Evolutionary conservation across 2,888 invertebrate genomes (phyloP).

Genomic region (Plebejus melissa): DNA sequence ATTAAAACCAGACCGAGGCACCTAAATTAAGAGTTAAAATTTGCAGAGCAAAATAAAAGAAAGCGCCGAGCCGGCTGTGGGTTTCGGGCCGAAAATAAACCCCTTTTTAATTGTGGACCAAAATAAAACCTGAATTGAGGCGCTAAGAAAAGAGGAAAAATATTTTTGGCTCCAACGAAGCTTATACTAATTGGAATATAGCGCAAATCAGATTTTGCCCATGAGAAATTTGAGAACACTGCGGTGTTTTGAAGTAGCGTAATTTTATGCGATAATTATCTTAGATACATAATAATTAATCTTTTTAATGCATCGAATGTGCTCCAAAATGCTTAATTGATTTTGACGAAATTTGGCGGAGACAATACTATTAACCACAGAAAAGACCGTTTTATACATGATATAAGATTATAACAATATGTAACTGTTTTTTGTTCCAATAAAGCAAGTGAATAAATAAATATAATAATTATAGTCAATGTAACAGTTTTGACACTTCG

Average conservation of each 20-base stretch:
- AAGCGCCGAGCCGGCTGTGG: constrained; percentile 12
- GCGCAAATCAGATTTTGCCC: constrained; percentile 4
- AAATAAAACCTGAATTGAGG: constrained; percentile 22
- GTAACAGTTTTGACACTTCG: no score
- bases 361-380: no score
- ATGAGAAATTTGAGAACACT: constrained; percentile 13
- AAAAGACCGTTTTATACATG: no score
- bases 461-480: no score
- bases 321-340: no score
- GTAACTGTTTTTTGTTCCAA: no score
- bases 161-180: constrained; percentile 9
- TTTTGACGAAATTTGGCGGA: no score
- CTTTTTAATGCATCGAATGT: no score
- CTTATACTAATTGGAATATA: constrained; percentile 22
- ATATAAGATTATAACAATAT: no score
- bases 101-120: constrained; percentile 23
- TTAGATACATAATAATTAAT: neutral
- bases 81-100: constrained; percentile 19
- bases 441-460: no score
- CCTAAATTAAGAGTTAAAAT: constrained; percentile 10
- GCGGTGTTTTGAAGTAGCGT: neutral
- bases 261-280: neutral
- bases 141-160: constrained; percentile 4
- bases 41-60: constrained; percentile 9
- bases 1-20: neutral